Base-by-base conservation (phyloP, 2,113 vertebrate genomes). In the Chloroceryle aenea region DNA sequence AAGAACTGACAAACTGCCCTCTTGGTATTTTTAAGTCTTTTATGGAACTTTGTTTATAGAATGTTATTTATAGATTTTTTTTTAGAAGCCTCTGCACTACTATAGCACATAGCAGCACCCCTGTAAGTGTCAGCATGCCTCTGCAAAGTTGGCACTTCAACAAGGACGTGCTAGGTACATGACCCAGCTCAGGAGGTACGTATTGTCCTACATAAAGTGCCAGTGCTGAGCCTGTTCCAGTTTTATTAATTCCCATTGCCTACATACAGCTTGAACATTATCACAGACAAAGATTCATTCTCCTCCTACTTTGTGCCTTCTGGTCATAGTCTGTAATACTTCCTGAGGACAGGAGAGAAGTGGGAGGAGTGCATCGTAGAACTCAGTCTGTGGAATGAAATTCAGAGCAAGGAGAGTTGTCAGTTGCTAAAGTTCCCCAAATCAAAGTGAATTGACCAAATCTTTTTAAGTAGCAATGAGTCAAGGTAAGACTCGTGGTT, bases 81-180 rank as follows among this genome's bases (percentile, higher is more conserved):
- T 78, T 3, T 83, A 95, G 85, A 71, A 91, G 59, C 59, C 72
- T 80, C 78, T 80, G 62, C 83, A 38, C 26, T 52, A 27, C 82
- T 66, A 11, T 11, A 85, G 86, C 53, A 83, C 85, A 67, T 30
- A 63, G 79, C 75, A 29, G 80, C 87, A 78, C 75, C 79, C 66
- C 78, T 77, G 67, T 81, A 74, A 87, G 89, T 91, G 92, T 86
- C 93, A 94, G 90, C 79, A 74, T 87, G 96, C 93, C 87, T 93
- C 85, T 86, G 67, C 82, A 43, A 59, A 87, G 90, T 7, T 96
- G 90, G 81, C 85, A 86, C 68, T 93, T 95, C 38, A 48, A 67
- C 90, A 95, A 90, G 95, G 90, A 91, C 38, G 14, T 89, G 90
- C 45, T 61, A 55, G 72, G 80, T 85, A 90, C 66, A 23, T 78